Evolutionary conservation across 2,888 invertebrate species (phyloP).

Genomic region (Drosophila imparisetae): DNA sequence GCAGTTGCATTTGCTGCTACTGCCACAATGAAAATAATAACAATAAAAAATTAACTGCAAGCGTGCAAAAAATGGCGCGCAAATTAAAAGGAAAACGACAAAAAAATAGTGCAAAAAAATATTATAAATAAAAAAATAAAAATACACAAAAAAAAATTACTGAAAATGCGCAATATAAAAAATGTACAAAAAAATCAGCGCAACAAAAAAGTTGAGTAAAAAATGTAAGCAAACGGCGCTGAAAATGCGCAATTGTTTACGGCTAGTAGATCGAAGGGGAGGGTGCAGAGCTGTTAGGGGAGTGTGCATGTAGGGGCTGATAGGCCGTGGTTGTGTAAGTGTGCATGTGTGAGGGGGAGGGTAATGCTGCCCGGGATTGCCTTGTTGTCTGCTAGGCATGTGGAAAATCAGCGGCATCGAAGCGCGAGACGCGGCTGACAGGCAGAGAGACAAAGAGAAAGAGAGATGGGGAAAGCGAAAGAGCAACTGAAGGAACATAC

Average conservation of each 20-base stretch:
- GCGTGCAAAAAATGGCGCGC: constrained; percentile 65
- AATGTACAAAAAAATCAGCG: constrained; percentile 52
- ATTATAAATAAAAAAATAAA: constrained; percentile 9
- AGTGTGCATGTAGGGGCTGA: constrained; percentile 20
- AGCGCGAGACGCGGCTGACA: constrained; percentile 38
- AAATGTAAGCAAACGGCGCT: constrained; percentile 75
- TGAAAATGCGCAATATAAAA: constrained; percentile 57
- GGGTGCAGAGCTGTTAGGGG: background rate
- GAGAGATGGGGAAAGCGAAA: background rate
- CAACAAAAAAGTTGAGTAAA: constrained; percentile 36
- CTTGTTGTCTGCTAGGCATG: constrained; percentile 74
- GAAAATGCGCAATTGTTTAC: constrained; percentile 80
- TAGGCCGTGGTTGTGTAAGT: constrained; percentile 32
- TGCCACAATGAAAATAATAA: constrained; percentile 64
- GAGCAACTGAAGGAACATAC: background rate
- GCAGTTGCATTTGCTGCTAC: constrained; percentile 15
- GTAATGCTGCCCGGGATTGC: constrained; percentile 37
- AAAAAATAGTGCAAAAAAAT: constrained; percentile 42
- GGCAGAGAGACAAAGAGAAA: constrained; percentile 10
- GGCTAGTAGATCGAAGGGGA: constrained; percentile 35
- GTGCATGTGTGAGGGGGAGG: constrained; percentile 4
- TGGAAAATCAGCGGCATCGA: constrained; percentile 73
- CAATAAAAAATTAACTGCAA: constrained; percentile 67
- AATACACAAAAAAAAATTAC: constrained; percentile 30
- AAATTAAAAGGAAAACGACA: constrained; percentile 74